Conservation (phyloP, 2,888 invertebrate genomes). For the Ectemnius cavifrons region DNA sequence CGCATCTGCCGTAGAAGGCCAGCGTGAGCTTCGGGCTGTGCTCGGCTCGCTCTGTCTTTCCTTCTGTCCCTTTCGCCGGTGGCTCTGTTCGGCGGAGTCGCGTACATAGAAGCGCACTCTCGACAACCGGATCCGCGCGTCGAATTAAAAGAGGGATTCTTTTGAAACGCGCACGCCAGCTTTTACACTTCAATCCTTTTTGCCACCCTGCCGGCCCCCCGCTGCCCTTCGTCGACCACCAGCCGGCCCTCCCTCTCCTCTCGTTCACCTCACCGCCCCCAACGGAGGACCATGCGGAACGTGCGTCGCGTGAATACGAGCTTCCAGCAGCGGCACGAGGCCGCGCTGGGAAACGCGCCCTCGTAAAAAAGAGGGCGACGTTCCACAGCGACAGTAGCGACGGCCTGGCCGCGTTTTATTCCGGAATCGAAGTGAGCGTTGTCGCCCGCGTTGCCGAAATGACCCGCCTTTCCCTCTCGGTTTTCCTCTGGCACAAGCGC, state of each 20-base stretch:
- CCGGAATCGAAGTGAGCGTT: constrained; percentile 57
- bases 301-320: constrained; percentile 48
- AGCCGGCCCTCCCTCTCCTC: too few species aligned
- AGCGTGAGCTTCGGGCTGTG: too few species aligned
- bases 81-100: constrained; percentile 10
- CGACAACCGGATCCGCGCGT: constrained; percentile 43
- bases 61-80: too few species aligned
- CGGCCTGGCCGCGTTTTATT: constrained; percentile 44
- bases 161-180: constrained; percentile 47
- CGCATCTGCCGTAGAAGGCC: neutral
- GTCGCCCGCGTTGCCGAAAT: constrained; percentile 37
- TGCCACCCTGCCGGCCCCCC: neutral
- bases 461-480: constrained; percentile 31
- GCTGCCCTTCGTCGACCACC: too few species aligned
- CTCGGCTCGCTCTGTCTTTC: too few species aligned
- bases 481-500: neutral
- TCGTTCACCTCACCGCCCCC: neutral
- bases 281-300: constrained; percentile 23
- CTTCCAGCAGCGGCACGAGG: constrained; percentile 13
- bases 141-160: constrained; percentile 54
- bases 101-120: constrained; percentile 36
- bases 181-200: constrained; percentile 51
- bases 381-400: neutral
- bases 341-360: constrained; percentile 9
- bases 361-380: constrained; percentile 18